Evolutionary conservation across 2,888 invertebrate species (phyloP), one percentile per base, ranked within the genome.

Genomic region (Calameuta filiformis): DNA sequence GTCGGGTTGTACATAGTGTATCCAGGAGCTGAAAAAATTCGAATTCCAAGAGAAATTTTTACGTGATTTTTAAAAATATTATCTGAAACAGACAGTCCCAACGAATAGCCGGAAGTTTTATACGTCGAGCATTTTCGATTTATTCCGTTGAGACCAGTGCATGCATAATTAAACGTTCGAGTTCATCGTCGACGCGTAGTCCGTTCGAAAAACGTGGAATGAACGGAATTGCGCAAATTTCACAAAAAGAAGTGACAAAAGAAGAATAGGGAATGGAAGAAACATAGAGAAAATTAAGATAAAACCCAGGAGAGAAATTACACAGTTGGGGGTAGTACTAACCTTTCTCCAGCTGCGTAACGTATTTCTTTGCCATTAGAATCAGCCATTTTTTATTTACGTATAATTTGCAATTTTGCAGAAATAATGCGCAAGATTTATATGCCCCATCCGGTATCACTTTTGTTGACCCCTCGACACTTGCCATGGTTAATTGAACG

Each of bases 1-100:
- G 69, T 33, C 30, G 1, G 12, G 69, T 31, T 31, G 11, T 15
- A 4, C 9, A 31, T 6, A 12, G 31, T 30, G 31, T 15, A 12
- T 23, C 6, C 71, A 71, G 33, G 3, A 30, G 71, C 12, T 9
- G 78, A 75, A 79, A 82, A 81, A 85, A 87, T 86, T 87, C 81
- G 83, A 87, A 87, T 87, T 86, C 80, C 75, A 75, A 78, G 84
- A 82, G 80, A 83, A 84, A 85, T 82, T 82, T 79, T 73, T 80
- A 80, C 79, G 79, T 78, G 79, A 76, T 78, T 76, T 78, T 76
- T 75, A 23, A 35, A 35, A 74, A 68, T 31, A 31, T 23, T 15
- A 23, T 56, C 23, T 23, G 23, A 56, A 56, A 56, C 23, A 56
- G 23, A 56, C 56, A 56, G 56, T 56, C 56, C 56, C 9, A 23